Conservation (phyloP, 1,140 invertebrate genomes). For the Drosophila insularis region DNA sequence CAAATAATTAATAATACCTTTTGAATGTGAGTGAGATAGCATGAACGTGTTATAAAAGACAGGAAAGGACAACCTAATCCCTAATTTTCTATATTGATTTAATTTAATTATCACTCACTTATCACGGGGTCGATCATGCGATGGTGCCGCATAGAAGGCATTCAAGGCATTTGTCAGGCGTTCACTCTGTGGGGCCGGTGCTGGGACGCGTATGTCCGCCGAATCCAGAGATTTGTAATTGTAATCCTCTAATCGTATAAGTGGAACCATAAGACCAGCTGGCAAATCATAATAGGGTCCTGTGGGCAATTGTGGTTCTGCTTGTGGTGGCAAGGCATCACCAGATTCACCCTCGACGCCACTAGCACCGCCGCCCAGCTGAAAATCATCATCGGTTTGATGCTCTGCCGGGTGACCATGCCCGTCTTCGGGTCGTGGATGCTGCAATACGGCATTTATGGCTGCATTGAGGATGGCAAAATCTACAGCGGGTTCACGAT, state of each 20-base stretch:
- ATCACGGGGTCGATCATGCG: constrained; percentile 96
- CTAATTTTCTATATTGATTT: not conserved
- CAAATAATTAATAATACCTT: no score
- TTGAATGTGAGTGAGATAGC: not conserved
- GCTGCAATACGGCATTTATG: constrained; percentile 69
- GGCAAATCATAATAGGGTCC: constrained; percentile 98
- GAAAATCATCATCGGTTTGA: constrained; percentile 24
- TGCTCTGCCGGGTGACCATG: constrained; percentile 31
- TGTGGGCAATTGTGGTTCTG: constrained; percentile 93
- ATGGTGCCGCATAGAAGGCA: constrained; percentile 96
- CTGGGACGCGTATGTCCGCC: constrained; percentile 93
- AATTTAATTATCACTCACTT: constrained; percentile 85
- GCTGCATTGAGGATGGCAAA: constrained; percentile 65
- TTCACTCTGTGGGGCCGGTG: constrained; percentile 96
- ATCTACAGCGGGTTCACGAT: constrained; percentile 49
- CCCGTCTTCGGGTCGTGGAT: constrained; percentile 43
- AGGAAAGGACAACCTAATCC: no score
- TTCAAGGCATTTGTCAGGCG: constrained; percentile 95
- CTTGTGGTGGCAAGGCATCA: constrained; percentile 8
- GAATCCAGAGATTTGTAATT: constrained; percentile 96
- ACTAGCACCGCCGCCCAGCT: not conserved
- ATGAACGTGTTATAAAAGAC: not conserved
- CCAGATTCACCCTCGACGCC: constrained; percentile 17
- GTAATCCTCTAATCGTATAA: constrained; percentile 95
- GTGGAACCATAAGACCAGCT: constrained; percentile 95